Base-by-base conservation (phyloP, 2,888 invertebrate genomes). In the Noctua janthina region DNA sequence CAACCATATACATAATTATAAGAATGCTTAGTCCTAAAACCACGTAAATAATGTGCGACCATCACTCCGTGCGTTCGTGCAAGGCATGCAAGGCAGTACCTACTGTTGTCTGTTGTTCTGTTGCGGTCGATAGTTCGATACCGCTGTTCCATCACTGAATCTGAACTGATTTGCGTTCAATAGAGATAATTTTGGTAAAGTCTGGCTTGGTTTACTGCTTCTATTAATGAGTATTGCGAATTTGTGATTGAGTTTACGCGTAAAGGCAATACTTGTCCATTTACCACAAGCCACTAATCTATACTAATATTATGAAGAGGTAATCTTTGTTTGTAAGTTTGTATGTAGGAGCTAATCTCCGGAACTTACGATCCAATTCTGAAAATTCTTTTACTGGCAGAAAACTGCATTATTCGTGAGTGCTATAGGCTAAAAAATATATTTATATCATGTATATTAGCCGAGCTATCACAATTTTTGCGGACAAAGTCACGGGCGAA, bases 101-200 rank as follows among this genome's bases (percentile, higher is more conserved):
- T 67, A 54, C 23, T 43, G 20, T 70, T 35, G 49, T 59, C 74
- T 79, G 78, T 87, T 78, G 85, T 86, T 79, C 86, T 86, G 85
- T 79, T 90, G 90, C 82, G 92, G 90, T 91, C 78, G 72, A 73
- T 83, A 83, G 92, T 89, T 91, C 78, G 71, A 76, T 84, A 81
- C 80, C 46, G 43, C 59, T 81, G 29, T 71, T 67, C 66, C 64
- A 68, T 68, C 68, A 68, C 84, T 81, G 74, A 69, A 79, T 79
- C 76, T 76, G 43, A 69, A 68, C 77, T 73, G 74, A 87, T 87
- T 90, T 84, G 73, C 67, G 74, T 81, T 77, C 51, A 74, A 81
- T 82, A 59, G 54, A 74, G 71, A 88, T 79, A 59, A 79, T 79
- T 81, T 78, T 49, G 83, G 73, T 78, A 69, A 71, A 82, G 74